A percentile compares a stretch with the other conserved stretches of the same genome.
These are phyloP conservation scores for Mormyrops attenuatus DNA, from an alignment of 2,797 vertebrate genomes.

Conservation along the genomic window DNA sequence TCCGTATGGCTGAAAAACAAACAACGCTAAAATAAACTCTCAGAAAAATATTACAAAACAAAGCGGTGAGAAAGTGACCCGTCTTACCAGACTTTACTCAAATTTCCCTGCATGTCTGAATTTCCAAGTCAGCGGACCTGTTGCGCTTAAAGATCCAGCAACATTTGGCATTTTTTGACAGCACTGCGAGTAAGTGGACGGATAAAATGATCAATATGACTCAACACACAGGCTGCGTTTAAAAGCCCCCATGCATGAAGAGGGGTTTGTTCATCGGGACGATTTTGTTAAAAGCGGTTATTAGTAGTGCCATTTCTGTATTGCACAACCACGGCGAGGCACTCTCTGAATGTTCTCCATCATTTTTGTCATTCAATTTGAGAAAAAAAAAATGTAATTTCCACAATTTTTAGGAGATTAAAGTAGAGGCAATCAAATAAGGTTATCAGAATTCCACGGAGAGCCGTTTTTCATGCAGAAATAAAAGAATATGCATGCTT, in stretches of 20 bases:
- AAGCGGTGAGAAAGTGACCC: not conserved
- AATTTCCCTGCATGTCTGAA: not conserved
- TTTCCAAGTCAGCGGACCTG: not conserved
- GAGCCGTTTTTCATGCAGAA: not conserved
- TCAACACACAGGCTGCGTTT: not conserved
- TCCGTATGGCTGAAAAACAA: not conserved
- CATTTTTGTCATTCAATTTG: not conserved
- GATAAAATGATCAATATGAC: not conserved
- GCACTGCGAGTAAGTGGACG: not conserved
- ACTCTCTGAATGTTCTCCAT: not conserved
- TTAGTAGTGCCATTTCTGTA: not conserved
- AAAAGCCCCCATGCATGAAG: not conserved
- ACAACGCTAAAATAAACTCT: not conserved
- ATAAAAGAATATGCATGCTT: not conserved
- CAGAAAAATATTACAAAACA: not conserved
- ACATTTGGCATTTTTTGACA: not conserved
- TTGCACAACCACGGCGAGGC: not conserved
- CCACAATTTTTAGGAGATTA: not conserved
- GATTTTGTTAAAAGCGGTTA: not conserved
- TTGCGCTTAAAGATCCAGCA: not conserved
- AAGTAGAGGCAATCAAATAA: not conserved
- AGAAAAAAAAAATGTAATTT: slow-evolving; percentile 15
- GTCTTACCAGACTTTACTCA: not conserved
- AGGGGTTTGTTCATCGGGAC: not conserved
- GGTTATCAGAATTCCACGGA: not conserved